These are phyloP conservation scores for Mimas tiliae DNA, from an alignment of 2,888 invertebrate species.

Conservation along the genomic window DNA sequence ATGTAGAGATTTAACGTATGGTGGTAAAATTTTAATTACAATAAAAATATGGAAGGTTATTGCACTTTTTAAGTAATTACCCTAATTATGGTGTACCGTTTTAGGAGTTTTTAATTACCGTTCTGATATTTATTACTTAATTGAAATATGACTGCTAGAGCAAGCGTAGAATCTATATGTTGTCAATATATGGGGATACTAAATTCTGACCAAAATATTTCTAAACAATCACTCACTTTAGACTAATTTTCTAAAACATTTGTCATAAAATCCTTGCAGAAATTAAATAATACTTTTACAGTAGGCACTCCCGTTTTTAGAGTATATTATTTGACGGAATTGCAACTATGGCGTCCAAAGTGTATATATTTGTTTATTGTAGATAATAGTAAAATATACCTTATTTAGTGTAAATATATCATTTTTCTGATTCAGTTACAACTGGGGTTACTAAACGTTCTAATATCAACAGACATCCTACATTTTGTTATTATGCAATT, in stretches of 20 bases:
- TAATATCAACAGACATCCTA: too few species aligned
- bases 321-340: conserved; percentile 21
- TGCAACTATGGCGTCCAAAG: conserved; percentile 24
- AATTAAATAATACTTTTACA: background rate
- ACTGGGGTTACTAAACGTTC: background rate
- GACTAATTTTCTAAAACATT: conserved; percentile 20
- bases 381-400: conserved; percentile 24
- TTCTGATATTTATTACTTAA: background rate
- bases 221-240: background rate
- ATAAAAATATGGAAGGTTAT: background rate
- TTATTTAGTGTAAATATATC: conserved; percentile 16
- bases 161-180: background rate
- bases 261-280: background rate
- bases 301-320: background rate
- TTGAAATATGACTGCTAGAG: background rate
- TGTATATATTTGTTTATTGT: conserved; percentile 23
- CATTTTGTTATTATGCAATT: background rate
- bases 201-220: conserved; percentile 1
- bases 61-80: too few species aligned
- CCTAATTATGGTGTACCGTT: background rate
- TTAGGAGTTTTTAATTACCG: background rate
- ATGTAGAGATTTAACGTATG: background rate
- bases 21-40: background rate
- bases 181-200: background rate
- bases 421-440: background rate